Base-by-base conservation (phyloP, 2,888 invertebrate genomes). In the Clistopyga incitator region DNA sequence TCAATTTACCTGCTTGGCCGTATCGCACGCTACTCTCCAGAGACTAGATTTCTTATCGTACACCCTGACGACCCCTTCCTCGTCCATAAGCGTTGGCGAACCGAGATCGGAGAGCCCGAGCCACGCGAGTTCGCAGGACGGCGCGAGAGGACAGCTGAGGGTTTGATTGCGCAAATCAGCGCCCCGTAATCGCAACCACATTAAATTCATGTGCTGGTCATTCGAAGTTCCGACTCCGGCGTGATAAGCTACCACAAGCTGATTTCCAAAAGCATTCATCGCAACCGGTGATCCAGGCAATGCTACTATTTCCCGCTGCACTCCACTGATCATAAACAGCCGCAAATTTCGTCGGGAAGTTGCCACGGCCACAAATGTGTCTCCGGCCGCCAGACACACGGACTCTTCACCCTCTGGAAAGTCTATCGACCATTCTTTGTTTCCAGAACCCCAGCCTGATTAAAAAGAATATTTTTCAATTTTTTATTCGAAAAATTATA, bases 401-500 rank as follows among this genome's bases (percentile, higher is more conserved):
- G 96, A 95, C 89, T 97, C 96, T 92, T 99, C 98, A 0, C 95
- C 96, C 86, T 96, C 96, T 0, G 97, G 96, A 93, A 98, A 93
- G 15, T 96, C 95, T 2, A 96, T 93, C 11, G 95, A 95, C 99
- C 99, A 99, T 93, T 99, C 98, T 90, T 97, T 97, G 88, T 96
- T 96, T 84, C 96, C 96, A 3, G 94, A 93, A 77, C 96, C 94
- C 90, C 95, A 93, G 61, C 92, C 92, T 92, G 47, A 72, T 42
- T 20, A 34, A 18, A 45, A 68, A 56, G 10, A 52, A 52, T 18
- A 38, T 23, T 64, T 61, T 70, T 65, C 1, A 56, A 25, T 11
- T 20, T 3, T 13, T 23, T 20, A 42, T 23, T 13, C 8, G 2
- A 15, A 3, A n/a, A 13, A 15, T 23, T 29, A 6, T 4, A 23